These are phyloP conservation scores for Rhinella marina DNA, from an alignment of 2,797 vertebrate species.

Conservation along the genomic window DNA sequence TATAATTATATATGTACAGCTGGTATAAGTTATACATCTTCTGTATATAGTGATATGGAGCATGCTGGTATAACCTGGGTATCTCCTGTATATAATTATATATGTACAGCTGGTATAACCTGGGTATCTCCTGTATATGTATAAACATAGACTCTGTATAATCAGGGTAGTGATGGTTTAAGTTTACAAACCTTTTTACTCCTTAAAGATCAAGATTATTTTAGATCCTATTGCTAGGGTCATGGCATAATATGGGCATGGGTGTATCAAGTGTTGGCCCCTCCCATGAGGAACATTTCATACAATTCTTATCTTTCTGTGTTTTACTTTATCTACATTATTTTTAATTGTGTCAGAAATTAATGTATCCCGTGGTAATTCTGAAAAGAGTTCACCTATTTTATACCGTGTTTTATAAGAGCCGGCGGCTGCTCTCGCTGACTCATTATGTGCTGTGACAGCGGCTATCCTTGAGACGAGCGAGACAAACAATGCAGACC, in stretches of 20 bases:
- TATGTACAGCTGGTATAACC: not conserved
- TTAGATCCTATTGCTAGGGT: no score
- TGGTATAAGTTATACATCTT: not conserved
- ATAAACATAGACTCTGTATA: not conserved
- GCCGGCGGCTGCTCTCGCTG: not conserved
- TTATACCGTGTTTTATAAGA: not conserved
- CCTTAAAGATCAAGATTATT: no score
- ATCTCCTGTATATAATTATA: not conserved
- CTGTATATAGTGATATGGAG: not conserved
- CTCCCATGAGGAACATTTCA: not conserved
- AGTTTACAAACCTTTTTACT: no score
- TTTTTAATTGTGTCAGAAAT: not conserved
- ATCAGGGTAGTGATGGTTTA: not conserved
- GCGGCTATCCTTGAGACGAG: conserved; percentile 2
- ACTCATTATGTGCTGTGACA: not conserved
- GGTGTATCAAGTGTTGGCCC: not conserved
- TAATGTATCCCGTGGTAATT: not conserved
- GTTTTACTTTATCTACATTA: no score
- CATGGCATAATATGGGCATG: no score
- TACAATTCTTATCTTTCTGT: not conserved
- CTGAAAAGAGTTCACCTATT: not conserved
- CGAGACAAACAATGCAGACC: not conserved
- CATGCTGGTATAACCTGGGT: not conserved
- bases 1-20: conserved; percentile 1
- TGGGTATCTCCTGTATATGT: no score